Base-by-base conservation (phyloP, 2,888 invertebrate species). In the Tortrix viridana region DNA sequence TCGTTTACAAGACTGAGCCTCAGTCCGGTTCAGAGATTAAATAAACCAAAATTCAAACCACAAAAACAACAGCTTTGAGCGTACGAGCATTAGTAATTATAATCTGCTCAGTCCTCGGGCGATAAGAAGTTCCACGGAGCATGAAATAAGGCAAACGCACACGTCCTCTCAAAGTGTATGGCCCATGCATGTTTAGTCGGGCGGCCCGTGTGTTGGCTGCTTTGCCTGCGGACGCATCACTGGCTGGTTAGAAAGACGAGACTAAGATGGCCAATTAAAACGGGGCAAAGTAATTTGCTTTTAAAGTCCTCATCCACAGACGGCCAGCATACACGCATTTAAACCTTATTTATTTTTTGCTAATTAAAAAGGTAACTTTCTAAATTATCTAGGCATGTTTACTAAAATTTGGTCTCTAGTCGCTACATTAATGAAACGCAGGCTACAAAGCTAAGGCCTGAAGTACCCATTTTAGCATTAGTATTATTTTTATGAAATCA, bases 71-170 rank as follows among this genome's bases (percentile, higher is more conserved):
- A 69, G 68, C 71, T 88, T 88, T 84, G 85, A 84, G 85, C 83
- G 80, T 70, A 81, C 82, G 78, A 86, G 85, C 86, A 88, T 87
- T 79, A 88, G 88, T 88, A 87, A 91, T 91, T 89, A 88, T 89
- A 88, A 90, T 89, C 84, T 77, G 66, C 65, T 70, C 69, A 79
- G 84, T 85, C 91, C 91, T 85, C 82, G 77, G 90, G 91, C 91
- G 83, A 88, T 89, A 91, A 89, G 90, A 89, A 87, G 89, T 88
- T 82, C 82, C 76, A 73, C 73, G 83, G 80, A 89, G 89, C 91
- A 86, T 89, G 89, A 89, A 92, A 92, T 91, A 88, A 90, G 87
- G 86, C 85, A 72, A 80, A 75, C 76, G 77, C 81, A 85, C 83
- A 80, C 79, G 81, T 79, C 74, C 67, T 68, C 65, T 59, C 68